Evolutionary conservation across 2,113 vertebrate genomes (phyloP).

Genomic region (Pseudopodoces humilis): DNA sequence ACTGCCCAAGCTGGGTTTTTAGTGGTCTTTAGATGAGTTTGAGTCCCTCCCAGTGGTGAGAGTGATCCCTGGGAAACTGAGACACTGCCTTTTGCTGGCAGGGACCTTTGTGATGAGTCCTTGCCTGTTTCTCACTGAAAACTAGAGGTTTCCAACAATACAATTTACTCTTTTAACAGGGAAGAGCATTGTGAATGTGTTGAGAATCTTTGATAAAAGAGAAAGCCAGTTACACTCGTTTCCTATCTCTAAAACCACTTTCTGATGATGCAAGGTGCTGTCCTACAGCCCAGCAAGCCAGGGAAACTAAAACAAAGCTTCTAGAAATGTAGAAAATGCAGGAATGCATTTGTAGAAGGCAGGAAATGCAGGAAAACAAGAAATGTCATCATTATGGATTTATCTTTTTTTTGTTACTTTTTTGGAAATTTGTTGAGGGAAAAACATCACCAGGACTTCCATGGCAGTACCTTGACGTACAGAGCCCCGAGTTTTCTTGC

Average conservation of each 20-base stretch:
- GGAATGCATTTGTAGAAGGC: no score
- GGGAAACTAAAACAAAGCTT: neutral
- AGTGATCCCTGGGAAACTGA: accelerated
- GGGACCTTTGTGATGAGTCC: neutral
- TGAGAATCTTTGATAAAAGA: neutral
- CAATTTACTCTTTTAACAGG: neutral
- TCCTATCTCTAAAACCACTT: neutral
- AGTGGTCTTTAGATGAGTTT: neutral
- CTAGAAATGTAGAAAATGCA: neutral
- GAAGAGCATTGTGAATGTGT: neutral
- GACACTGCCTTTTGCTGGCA: neutral
- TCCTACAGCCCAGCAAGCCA: neutral
- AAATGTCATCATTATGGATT: neutral
- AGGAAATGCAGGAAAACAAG: neutral
- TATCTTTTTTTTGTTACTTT: neutral
- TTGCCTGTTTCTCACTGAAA: neutral
- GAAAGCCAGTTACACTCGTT: neutral
- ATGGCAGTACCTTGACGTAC: neutral
- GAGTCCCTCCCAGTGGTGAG: neutral
- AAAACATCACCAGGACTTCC: neutral
- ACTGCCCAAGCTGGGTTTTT: neutral
- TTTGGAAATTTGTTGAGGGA: neutral
- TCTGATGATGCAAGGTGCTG: neutral
- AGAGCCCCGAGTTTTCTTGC: neutral
- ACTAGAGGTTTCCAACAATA: neutral